These are phyloP conservation scores for Dryoscopus gambensis DNA, from an alignment of 2,113 vertebrate genomes.

Conservation along the genomic window DNA sequence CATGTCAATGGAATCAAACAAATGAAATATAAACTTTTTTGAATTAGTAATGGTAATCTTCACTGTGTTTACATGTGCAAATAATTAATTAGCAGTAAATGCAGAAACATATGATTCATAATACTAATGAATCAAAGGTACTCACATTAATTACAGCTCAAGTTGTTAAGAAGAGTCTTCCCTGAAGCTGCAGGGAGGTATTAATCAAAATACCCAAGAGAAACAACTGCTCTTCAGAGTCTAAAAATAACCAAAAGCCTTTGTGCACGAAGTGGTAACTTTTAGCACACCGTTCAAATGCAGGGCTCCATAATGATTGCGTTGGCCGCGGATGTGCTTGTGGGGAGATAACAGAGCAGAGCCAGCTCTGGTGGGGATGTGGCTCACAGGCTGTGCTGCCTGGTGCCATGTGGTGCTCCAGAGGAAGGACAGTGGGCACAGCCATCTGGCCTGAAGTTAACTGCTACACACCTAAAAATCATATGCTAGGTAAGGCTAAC, in stretches of 20 bases:
- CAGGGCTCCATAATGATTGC: not conserved
- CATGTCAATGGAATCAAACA: not conserved
- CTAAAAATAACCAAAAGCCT: not conserved
- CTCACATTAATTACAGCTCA: not conserved
- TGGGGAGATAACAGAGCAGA: not conserved
- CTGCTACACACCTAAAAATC: not conserved
- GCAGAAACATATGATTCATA: not conserved
- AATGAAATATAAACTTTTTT: not conserved
- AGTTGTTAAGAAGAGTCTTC: not conserved
- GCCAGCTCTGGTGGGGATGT: not conserved
- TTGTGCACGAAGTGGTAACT: not conserved
- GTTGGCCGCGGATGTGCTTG: not conserved
- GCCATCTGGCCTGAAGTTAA: not conserved
- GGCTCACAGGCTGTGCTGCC: not conserved
- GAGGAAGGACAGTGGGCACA: not conserved
- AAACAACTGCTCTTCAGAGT: not conserved
- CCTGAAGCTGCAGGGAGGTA: not conserved
- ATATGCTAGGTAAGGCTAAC: not conserved
- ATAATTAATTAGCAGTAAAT: not conserved
- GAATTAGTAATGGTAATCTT: not conserved
- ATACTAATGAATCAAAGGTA: not conserved
- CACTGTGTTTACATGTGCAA: not conserved
- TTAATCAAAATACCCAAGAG: not conserved
- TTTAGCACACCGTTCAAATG: fast-evolving
- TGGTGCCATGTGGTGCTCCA: not conserved